Evolutionary conservation across 2,797 vertebrate genomes (phyloP).

Genomic region (Limosa lapponica): DNA sequence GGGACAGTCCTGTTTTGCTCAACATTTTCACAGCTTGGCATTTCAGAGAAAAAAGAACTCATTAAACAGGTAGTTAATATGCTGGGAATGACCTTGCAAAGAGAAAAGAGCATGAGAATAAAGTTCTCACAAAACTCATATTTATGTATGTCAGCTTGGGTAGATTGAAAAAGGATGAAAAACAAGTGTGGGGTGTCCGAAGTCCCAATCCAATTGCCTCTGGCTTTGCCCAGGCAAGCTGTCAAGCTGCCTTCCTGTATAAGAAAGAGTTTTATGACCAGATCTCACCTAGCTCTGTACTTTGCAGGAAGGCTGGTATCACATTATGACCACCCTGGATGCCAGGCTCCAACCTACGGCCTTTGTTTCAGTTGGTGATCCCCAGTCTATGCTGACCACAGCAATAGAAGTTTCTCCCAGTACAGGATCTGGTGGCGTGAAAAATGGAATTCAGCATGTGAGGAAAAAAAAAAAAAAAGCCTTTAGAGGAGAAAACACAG

Average conservation of each 20-base stretch:
- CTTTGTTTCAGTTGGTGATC: background rate
- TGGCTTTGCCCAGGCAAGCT: background rate
- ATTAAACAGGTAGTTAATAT: background rate
- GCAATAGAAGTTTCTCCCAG: background rate
- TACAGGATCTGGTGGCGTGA: background rate
- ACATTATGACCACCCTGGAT: background rate
- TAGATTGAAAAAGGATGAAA: background rate
- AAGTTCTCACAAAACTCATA: background rate
- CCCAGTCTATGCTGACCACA: background rate
- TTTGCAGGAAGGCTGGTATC: background rate
- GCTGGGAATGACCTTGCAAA: slow-evolving; percentile 17
- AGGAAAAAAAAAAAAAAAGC: background rate
- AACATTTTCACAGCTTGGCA: slow-evolving; percentile 31
- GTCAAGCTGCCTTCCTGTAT: background rate
- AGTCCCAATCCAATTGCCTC: background rate
- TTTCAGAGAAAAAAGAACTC: slow-evolving; percentile 23
- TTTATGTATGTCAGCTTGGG: background rate
- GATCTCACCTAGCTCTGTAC: background rate
- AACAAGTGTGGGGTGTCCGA: background rate
- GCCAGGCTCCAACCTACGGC: background rate
- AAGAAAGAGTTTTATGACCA: background rate
- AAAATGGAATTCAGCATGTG: background rate
- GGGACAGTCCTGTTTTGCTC: slow-evolving; percentile 27
- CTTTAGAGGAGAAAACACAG: background rate
- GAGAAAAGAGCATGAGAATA: background rate